Evolutionary conservation across 2,797 vertebrate species (phyloP), one percentile per base, ranked within the genome.

Genomic region (Pterois miles): DNA sequence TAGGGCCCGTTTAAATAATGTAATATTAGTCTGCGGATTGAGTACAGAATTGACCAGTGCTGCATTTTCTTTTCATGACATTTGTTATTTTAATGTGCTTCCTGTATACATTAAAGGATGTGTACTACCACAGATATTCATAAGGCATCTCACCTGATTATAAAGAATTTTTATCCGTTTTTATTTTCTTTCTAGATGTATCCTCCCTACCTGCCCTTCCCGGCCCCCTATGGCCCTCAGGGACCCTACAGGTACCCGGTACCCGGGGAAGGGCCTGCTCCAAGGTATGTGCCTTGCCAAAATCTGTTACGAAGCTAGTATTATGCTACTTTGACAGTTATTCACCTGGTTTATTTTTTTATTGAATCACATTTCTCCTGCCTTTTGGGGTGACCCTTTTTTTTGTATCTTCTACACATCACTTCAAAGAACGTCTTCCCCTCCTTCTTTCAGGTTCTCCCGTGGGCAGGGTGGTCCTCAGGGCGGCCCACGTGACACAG

Each of bases 171-270:
- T n/a, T n/a, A n/a, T n/a, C n/a, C n/a, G 2, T 50, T 22, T 56
- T 66, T 54, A 66, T 29, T 43, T 65, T n/a, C n/a, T 40, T 70
- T 72, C 25, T 83, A 98, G 97, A 98, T 98, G 97, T 98, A 97
- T 93, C 93, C 97, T 89, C 96, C 96, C 4, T 98, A 97, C 91
- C 91, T 98, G 92, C 96, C 97, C 8, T 98, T 98, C 75, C 97
- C 97, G 16, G 95, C 94, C 3, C 96, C 96, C 7, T 98, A 97
- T 89, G 97, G 97, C 84, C 96, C 96, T 83, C 97, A 98, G 91
- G 97, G 95, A 76, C 96, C 96, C 71, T 98, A 96, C 89, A 96
- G 97, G 93, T 98, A 95, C 90, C 96, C 96, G 8, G 85, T 94
- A 80, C 94, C 96, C 48, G 96, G 95, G 57, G 97, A 98, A 88